Evolutionary conservation across 2,113 vertebrate species (phyloP).

Genomic region (Lepus europaeus): DNA sequence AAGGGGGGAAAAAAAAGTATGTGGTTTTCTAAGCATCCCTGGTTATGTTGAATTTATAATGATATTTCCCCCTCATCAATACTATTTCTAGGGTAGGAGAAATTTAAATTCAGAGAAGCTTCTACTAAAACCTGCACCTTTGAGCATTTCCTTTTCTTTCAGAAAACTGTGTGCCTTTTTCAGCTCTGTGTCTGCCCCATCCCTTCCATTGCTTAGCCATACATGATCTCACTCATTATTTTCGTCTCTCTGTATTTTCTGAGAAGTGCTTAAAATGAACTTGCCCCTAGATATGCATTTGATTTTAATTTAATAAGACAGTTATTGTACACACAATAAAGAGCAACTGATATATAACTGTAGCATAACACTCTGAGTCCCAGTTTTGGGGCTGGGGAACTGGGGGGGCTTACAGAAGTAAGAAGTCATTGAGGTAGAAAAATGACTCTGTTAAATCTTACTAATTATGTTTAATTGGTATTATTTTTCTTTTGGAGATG

Average conservation of each 20-base stretch:
- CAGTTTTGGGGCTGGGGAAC: slow-evolving; percentile 65
- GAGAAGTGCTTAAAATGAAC: slow-evolving; percentile 79
- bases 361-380: slow-evolving; percentile 83
- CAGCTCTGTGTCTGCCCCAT: slow-evolving; percentile 72
- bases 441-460: slow-evolving; percentile 71
- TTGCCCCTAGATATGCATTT: slow-evolving; percentile 79
- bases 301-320: slow-evolving; percentile 84
- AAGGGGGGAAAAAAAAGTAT: background rate
- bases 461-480: slow-evolving; percentile 72
- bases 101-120: background rate
- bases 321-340: slow-evolving; percentile 81
- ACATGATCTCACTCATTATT: slow-evolving; percentile 68
- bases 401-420: slow-evolving; percentile 72
- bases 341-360: slow-evolving; percentile 71
- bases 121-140: background rate
- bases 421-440: slow-evolving; percentile 63
- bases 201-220: slow-evolving; percentile 86
- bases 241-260: slow-evolving; percentile 65
- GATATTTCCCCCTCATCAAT: slow-evolving; percentile 68
- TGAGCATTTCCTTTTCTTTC: slow-evolving; percentile 80
- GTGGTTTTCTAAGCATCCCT: background rate
- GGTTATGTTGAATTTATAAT: slow-evolving; percentile 53
- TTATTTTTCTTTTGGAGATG: slow-evolving; percentile 70
- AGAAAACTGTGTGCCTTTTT: slow-evolving; percentile 80
- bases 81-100: slow-evolving; percentile 58